A percentile compares a stretch with the other conserved stretches of the same genome.
Conservation (phyloP, 1,140 invertebrate genomes). For the Asbolus verrucosus region DNA sequence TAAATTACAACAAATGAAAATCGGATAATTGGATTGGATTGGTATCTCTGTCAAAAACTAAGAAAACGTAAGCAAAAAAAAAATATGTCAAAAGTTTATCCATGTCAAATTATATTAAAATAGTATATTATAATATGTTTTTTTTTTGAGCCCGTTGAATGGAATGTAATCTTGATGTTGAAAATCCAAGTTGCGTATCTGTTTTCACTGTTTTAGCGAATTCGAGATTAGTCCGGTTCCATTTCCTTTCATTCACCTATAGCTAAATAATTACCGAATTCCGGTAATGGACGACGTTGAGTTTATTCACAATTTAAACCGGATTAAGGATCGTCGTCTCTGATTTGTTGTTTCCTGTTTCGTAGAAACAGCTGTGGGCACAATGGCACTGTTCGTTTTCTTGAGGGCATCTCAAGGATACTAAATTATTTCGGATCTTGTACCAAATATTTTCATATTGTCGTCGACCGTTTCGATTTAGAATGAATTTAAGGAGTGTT, state of each 20-base stretch:
- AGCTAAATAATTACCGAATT: slow-evolving; percentile 18
- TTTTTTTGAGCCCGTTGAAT: no score
- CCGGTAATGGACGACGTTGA: background rate
- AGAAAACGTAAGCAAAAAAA: no score
- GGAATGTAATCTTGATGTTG: slow-evolving; percentile 4
- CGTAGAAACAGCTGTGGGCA: background rate
- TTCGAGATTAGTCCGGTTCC: background rate
- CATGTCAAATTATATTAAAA: background rate
- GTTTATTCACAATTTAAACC: background rate
- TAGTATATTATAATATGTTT: background rate
- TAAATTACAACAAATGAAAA: no score
- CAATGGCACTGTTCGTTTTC: no score
- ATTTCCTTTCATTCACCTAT: background rate
- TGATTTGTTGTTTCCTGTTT: background rate
- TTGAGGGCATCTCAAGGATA: no score
- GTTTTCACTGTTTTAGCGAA: background rate
- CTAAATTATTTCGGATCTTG: no score
- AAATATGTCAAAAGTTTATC: background rate
- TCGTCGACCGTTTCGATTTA: background rate
- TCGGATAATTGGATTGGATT: no score
- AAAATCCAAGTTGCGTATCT: background rate
- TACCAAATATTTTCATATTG: background rate
- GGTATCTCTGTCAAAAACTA: background rate
- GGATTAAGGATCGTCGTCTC: background rate
- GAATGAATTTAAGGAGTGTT: background rate